Base-by-base conservation (phyloP, 2,888 invertebrate genomes). In the Yponomeuta evonymella region DNA sequence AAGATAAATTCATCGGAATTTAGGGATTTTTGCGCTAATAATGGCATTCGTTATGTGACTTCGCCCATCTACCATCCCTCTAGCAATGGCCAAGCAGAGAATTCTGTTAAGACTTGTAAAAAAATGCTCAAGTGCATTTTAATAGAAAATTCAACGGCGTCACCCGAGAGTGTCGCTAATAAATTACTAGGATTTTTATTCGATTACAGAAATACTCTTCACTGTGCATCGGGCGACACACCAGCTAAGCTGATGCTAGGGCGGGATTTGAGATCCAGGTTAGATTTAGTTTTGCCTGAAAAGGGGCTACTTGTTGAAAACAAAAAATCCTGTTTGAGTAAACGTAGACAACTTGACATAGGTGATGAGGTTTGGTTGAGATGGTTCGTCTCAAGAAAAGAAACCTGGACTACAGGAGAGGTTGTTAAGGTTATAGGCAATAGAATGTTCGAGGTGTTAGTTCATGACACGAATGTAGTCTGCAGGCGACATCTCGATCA, bases 221-320 rank as follows among this genome's bases (percentile, higher is more conserved):
- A 76, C 62, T 76, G 76, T 70, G 70, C 75, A 33, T 75, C 75
- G 3, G 75, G 75, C 2, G 68, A 70, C 29, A 72, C 75, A 30
- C 76, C 76, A 1, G 76, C 77, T 1, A 73, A 73, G 36, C 67
- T 75, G 70, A 75, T 75, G 74, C 75, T 76, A 48, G 75, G 76
- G 23, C 58, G 76, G 10, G 58, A 74, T 58, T 69, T 76, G 64
- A 70, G 75, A 62, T 71, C 74, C 1, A 72, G 75, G 11, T 69
- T 76, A 29, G 75, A 76, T 66, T 71, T 75, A 48, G 72, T 74
- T 36, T 30, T 71, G 33, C 72, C 72, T 2, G 64, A 64, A 9
- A 64, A 23, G 64, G 12, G 51, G 10, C 9, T 51, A 12, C 15
- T 8, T 12, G 4, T 12, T 2, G 30, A 70, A 23, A 48, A 70